A percentile compares a stretch with the other conserved stretches of the same genome.
Evolutionary conservation across 2,888 invertebrate genomes (phyloP).

Genomic region (Lobophora halterata): DNA sequence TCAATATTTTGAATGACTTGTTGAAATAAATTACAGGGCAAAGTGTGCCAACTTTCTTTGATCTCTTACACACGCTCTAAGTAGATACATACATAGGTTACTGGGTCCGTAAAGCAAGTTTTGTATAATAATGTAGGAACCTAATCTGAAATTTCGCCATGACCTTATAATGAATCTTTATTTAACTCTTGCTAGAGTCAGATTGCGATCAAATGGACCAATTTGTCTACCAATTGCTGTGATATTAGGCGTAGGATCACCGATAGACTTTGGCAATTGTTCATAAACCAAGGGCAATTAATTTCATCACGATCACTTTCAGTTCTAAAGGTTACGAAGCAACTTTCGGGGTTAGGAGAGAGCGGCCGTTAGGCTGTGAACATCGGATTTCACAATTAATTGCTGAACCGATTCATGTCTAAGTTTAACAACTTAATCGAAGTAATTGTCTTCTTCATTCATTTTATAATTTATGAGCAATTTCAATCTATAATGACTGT

Average conservation of each 20-base stretch:
- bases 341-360: conserved; percentile 18
- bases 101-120: too few species aligned
- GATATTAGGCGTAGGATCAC: conserved; percentile 29
- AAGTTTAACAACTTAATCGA: conserved; percentile 15
- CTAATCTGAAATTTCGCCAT: conserved; percentile 17
- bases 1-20: too few species aligned
- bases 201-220: conserved; percentile 26
- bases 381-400: conserved; percentile 24
- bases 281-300: conserved; percentile 32
- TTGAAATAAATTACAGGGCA: too few species aligned
- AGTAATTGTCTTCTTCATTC: conserved; percentile 13
- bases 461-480: conserved; percentile 19
- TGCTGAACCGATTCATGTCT: conserved; percentile 16
- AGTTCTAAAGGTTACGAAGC: conserved; percentile 21
- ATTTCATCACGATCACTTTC: conserved; percentile 29
- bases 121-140: too few species aligned
- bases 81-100: too few species aligned
- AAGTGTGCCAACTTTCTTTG: too few species aligned
- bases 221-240: conserved; percentile 28
- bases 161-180: conserved; percentile 13
- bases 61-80: too few species aligned
- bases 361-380: conserved; percentile 14
- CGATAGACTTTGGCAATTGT: conserved; percentile 31
- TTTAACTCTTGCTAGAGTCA: conserved; percentile 16
- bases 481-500: too few species aligned